Percentiles rank a stretch among this genome's conserved stretches.
phyloP scores from a whole-genome alignment of 2,113 vertebrate genomes.

The Catagonus wagneri region DNA sequence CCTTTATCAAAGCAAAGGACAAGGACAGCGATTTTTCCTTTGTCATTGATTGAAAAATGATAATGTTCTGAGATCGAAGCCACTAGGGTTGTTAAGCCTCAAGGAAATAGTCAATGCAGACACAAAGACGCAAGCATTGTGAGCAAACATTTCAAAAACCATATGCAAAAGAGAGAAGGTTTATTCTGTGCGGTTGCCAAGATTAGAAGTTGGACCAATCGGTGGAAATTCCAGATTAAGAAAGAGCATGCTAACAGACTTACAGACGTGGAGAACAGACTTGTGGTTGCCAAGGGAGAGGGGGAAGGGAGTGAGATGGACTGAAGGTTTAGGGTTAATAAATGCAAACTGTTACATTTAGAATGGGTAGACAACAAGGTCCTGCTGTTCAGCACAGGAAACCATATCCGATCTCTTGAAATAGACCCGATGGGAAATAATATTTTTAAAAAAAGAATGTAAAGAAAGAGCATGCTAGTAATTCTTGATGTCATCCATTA shows the following conservation, averaged over 20 bases:
- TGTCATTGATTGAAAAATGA: slow-evolving; percentile 30
- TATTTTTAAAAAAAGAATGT: too few species aligned
- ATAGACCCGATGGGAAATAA: too few species aligned
- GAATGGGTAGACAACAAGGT: too few species aligned
- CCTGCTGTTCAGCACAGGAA: too few species aligned
- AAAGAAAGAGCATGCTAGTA: background rate
- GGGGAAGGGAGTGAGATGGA: too few species aligned
- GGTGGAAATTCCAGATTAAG: background rate
- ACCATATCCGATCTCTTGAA: too few species aligned
- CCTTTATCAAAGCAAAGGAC: slow-evolving; percentile 67
- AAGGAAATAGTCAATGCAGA: slow-evolving; percentile 1
- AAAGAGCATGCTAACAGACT: background rate
- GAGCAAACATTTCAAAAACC: background rate
- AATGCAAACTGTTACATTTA: too few species aligned
- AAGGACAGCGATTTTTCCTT: slow-evolving; percentile 59
- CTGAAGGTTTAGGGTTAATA: too few species aligned
- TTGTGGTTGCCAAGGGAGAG: too few species aligned
- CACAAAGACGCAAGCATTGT: background rate
- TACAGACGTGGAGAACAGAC: too few species aligned
- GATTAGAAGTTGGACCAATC: background rate
- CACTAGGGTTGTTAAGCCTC: background rate
- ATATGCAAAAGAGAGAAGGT: background rate
- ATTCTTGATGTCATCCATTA: background rate
- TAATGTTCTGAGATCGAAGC: slow-evolving; percentile 35
- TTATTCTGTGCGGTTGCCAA: background rate